These are phyloP conservation scores for Syngnathus scovelli DNA, from an alignment of 2,113 vertebrate genomes.

Conservation along the genomic window DNA sequence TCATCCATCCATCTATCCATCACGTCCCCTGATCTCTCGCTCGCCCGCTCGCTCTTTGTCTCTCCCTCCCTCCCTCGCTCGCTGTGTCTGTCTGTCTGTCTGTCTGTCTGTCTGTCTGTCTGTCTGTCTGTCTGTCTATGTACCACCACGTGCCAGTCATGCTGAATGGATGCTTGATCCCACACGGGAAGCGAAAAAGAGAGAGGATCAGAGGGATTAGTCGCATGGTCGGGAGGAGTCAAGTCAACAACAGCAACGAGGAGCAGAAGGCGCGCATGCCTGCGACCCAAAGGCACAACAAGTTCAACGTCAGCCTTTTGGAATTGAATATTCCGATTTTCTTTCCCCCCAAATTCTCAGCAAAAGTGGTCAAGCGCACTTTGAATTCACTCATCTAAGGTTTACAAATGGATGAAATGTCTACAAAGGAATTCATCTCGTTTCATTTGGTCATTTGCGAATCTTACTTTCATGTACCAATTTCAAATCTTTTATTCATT, in stretches of 20 bases:
- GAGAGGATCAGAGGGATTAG: constrained; percentile 85
- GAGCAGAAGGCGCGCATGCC: constrained; percentile 48
- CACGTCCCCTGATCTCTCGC: constrained; percentile 6
- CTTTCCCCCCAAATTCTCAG: neutral
- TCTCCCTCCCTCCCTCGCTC: constrained; percentile 27
- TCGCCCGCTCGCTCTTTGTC: neutral
- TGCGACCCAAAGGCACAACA: constrained; percentile 14
- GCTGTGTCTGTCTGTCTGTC: constrained; percentile 10
- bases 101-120: constrained; percentile 18
- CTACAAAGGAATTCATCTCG: constrained; percentile 3
- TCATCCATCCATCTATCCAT: constrained; percentile 13
- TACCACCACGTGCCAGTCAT: constrained; percentile 50
- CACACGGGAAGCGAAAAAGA: constrained; percentile 50
- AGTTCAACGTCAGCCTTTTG: neutral
- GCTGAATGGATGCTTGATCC: constrained; percentile 55
- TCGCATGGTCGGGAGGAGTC: constrained; percentile 81
- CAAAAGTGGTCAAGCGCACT: neutral
- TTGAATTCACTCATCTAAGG: neutral
- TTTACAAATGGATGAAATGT: neutral
- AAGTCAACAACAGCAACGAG: constrained; percentile 74
- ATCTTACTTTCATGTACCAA: too few relatives aligned
- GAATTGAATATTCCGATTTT: too few relatives aligned
- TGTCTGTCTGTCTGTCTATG: constrained; percentile 24
- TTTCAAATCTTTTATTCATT: too few relatives aligned
- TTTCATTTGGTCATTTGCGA: neutral